Base-by-base conservation (phyloP, 2,888 invertebrate species). In the Lapara coniferarum region DNA sequence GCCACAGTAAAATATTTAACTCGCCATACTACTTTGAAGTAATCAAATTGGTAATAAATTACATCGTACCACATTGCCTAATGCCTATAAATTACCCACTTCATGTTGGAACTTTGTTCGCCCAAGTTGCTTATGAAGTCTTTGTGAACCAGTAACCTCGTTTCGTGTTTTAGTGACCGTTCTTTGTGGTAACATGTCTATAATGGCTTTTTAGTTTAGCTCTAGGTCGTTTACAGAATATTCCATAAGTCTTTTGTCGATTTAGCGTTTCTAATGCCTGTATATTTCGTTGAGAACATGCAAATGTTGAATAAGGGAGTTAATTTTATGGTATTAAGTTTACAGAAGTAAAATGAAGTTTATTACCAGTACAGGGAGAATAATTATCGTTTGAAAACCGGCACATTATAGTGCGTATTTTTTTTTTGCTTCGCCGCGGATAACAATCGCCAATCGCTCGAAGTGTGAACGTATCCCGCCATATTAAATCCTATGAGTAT, bases 401-500 rank as follows among this genome's bases (percentile, higher is more conserved):
- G 2, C 8, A 37, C 8, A 2, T 25, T 19, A 56, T 25, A 25
- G 6, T 10, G 10, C 13, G 13, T 5, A 56, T 30, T 63, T 46
- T 37, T 7, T n/a, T 58, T 10, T n/a, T 25, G 2, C 25, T n/a
- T 5, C 16, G 37, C n/a, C n/a, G 37, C 13, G 19, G 30, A 58
- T n/a, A 10, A 2, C 51, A 7, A 12, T 46, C 53, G 51, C 69
- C 16, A 13, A 63, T 53, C 63, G 44, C 51, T 51, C 63, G 37
- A 67, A 57, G 63, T 71, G n/a, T 70, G 46, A 55, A 66, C 16
- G 49, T 55, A 70, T 66, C 67, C 56, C 71, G 68, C 74, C 30
- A 53, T 46, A 73, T 71, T 73, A 73, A 76, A 74, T 71, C 70
- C 66, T 56, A 44, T 13, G n/a, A 71, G 73, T 25, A 73, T 68